These are phyloP conservation scores for Mola mola DNA, from an alignment of 2,113 vertebrate genomes.

Conservation along the genomic window DNA sequence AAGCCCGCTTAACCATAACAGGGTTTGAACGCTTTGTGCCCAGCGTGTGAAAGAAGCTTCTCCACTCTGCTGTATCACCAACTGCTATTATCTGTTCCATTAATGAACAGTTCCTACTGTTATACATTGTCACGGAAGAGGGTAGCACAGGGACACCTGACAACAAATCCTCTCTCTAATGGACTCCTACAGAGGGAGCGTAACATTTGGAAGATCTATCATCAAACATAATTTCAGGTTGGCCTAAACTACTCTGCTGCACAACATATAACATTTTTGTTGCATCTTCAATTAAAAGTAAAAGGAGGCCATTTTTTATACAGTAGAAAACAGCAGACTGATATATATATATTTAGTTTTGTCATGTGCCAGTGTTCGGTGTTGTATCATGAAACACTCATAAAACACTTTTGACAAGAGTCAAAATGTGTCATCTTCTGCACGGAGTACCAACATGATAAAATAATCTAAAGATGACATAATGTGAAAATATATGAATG, in stretches of 20 bases:
- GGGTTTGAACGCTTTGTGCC: slow-evolving; percentile 54
- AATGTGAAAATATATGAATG: too few relatives aligned
- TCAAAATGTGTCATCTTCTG: slow-evolving; percentile 21
- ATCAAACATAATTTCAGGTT: background rate
- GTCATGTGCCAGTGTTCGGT: too few relatives aligned
- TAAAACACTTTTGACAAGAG: too few relatives aligned
- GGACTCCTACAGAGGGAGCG: slow-evolving; percentile 32
- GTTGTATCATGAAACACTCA: too few relatives aligned
- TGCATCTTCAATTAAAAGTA: slow-evolving; percentile 22
- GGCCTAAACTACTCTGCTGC: background rate
- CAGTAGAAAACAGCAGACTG: slow-evolving; percentile 7
- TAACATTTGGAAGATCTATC: slow-evolving; percentile 18
- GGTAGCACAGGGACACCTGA: slow-evolving; percentile 35
- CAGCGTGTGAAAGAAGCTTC: slow-evolving; percentile 58
- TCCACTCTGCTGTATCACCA: slow-evolving; percentile 34
- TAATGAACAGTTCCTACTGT: slow-evolving; percentile 62
- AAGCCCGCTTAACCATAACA: slow-evolving; percentile 59
- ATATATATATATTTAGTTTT: too few relatives aligned
- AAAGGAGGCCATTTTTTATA: slow-evolving; percentile 2
- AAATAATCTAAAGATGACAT: background rate
- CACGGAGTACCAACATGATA: background rate
- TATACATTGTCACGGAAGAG: slow-evolving; percentile 39
- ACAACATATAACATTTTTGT: slow-evolving; percentile 14
- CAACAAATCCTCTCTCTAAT: slow-evolving; percentile 21
- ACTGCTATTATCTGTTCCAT: slow-evolving; percentile 53